Conservation (phyloP, 2,113 vertebrate species). For the Gavialis gangeticus region DNA sequence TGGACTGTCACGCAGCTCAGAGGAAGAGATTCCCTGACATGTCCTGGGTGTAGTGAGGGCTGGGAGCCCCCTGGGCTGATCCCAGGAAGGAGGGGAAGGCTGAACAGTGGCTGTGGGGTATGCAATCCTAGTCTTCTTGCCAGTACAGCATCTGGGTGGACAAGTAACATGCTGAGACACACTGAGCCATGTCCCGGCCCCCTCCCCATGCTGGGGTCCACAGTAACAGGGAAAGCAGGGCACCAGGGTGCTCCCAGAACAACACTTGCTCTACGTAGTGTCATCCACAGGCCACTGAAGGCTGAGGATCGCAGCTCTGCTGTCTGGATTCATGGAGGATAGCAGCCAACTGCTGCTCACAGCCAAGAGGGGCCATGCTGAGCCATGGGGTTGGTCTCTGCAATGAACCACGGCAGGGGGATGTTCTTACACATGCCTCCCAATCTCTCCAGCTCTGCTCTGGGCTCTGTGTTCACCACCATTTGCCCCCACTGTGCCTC, state of each 20-base stretch:
- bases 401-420: rapidly evolving
- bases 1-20: not conserved
- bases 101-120: too few relatives aligned
- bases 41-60: not conserved
- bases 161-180: not conserved
- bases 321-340: not conserved
- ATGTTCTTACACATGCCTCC: too few relatives aligned
- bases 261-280: not conserved
- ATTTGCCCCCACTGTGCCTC: not conserved
- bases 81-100: not conserved
- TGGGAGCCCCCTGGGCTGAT: not conserved
- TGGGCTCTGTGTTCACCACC: not conserved
- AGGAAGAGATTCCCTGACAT: not conserved
- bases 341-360: not conserved
- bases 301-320: not conserved
- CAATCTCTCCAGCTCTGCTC: not conserved
- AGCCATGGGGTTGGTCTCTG: too few relatives aligned
- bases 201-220: too few relatives aligned
- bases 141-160: not conserved
- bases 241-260: rapidly evolving
- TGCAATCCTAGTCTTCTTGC: too few relatives aligned
- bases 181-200: not conserved
- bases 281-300: rapidly evolving
- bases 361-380: not conserved
- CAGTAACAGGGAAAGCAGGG: rapidly evolving